Evolutionary conservation across 2,113 vertebrate species (phyloP).

Genomic region (Phrynocephalus versicolor): DNA sequence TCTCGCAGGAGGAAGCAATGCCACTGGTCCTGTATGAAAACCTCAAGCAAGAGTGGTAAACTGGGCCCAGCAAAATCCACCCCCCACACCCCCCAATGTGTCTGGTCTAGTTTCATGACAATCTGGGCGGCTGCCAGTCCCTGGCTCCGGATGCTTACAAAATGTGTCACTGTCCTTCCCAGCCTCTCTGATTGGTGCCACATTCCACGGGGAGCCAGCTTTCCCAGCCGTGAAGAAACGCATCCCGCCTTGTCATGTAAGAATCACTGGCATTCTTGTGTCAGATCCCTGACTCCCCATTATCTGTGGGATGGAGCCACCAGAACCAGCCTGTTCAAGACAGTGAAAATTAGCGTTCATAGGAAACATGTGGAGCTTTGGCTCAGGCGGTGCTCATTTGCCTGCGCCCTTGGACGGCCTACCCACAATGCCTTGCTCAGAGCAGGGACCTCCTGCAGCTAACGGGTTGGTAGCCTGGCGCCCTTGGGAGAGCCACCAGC

Average conservation of each 20-base stretch:
- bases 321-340: not conserved
- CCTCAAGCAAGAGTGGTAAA: fast-evolving
- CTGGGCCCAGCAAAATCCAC: not conserved
- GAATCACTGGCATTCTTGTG: too few species aligned
- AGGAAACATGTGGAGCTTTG: too few species aligned
- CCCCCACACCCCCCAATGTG: not conserved
- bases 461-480: too few species aligned
- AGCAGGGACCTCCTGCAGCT: too few species aligned
- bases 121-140: not conserved
- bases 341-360: too few species aligned
- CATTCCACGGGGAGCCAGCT: not conserved
- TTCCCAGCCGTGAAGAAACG: not conserved
- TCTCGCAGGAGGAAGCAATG: not conserved
- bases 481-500: too few species aligned
- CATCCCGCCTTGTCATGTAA: not conserved
- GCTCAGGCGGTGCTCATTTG: too few species aligned
- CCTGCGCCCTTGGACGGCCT: too few species aligned
- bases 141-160: not conserved
- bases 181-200: not conserved
- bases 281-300: not conserved
- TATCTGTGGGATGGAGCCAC: not conserved
- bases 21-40: too few species aligned
- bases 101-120: not conserved
- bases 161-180: not conserved
- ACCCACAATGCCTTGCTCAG: too few species aligned